Evolutionary conservation across 2,113 vertebrate genomes (phyloP).

Genomic region (Pseudolaguvia tuberculata): DNA sequence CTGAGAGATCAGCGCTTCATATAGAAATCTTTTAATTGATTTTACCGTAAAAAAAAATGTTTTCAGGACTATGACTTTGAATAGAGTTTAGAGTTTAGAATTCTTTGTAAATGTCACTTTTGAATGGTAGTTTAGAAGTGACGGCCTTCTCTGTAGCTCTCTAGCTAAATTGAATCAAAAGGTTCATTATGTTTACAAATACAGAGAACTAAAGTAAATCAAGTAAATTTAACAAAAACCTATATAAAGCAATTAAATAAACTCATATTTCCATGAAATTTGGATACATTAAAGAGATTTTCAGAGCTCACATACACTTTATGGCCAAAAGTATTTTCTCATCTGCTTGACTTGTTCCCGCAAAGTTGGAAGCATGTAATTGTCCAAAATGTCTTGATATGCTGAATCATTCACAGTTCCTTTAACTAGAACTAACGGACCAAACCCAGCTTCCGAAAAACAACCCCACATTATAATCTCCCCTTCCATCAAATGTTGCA

Average conservation of each 20-base stretch:
- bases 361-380: no score
- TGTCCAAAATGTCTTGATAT: no score
- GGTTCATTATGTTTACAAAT: not conserved
- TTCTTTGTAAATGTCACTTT: not conserved
- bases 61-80: not conserved
- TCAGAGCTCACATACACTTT: not conserved
- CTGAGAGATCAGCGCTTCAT: not conserved
- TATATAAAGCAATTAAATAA: no score
- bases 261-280: not conserved
- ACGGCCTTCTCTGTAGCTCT: no score
- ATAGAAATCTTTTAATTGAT: not conserved
- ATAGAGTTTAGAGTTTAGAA: not conserved
- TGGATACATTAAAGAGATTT: no score
- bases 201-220: not conserved
- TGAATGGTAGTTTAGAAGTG: not conserved
- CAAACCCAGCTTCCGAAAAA: no score
- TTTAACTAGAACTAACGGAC: no score
- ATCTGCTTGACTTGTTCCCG: no score
- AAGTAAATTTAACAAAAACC: not conserved
- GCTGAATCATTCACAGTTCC: no score
- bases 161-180: not conserved
- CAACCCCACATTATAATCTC: no score
- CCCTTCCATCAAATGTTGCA: no score
- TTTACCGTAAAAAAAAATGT: not conserved
- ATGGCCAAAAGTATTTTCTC: no score